A percentile compares a stretch with the other conserved stretches of the same genome.
Evolutionary conservation across 1,140 invertebrate genomes (phyloP).

Genomic region (Cherax quadricarinatus): DNA sequence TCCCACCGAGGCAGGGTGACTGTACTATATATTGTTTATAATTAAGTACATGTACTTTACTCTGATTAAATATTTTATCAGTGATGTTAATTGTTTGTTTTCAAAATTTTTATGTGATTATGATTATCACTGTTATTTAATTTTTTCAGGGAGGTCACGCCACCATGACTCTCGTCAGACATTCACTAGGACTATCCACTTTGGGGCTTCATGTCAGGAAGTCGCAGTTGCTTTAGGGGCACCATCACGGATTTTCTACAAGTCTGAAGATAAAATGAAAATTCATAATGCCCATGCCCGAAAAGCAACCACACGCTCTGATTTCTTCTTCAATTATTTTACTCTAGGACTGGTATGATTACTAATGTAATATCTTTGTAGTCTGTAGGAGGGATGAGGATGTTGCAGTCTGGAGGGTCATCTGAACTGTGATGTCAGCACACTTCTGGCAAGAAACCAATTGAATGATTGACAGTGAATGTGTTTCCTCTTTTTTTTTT

Average conservation of each 20-base stretch:
- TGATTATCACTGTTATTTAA: not conserved
- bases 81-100: too few relatives aligned
- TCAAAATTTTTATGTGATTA: not conserved
- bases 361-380: not conserved
- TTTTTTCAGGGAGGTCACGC: conserved; percentile 49
- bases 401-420: not conserved
- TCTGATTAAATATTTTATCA: not conserved
- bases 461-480: too few relatives aligned
- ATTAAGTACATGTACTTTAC: too few relatives aligned
- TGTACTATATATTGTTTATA: too few relatives aligned
- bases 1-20: too few relatives aligned
- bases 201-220: conserved; percentile 91
- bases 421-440: too few relatives aligned
- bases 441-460: too few relatives aligned
- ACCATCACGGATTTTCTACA: conserved; percentile 90
- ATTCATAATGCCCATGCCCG: conserved; percentile 94
- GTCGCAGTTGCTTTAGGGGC: conserved; percentile 88
- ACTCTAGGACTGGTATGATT: conserved; percentile 91
- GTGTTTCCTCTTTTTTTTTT: too few relatives aligned
- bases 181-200: conserved; percentile 79
- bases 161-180: conserved; percentile 56
- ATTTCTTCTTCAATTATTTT: conserved; percentile 99
- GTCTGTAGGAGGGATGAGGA: not conserved
- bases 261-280: conserved; percentile 98
- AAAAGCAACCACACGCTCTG: conserved; percentile 85